Evolutionary conservation across 2,888 invertebrate genomes (phyloP), one percentile per base, ranked within the genome.

Genomic region (Leptogaster cylindrica): DNA sequence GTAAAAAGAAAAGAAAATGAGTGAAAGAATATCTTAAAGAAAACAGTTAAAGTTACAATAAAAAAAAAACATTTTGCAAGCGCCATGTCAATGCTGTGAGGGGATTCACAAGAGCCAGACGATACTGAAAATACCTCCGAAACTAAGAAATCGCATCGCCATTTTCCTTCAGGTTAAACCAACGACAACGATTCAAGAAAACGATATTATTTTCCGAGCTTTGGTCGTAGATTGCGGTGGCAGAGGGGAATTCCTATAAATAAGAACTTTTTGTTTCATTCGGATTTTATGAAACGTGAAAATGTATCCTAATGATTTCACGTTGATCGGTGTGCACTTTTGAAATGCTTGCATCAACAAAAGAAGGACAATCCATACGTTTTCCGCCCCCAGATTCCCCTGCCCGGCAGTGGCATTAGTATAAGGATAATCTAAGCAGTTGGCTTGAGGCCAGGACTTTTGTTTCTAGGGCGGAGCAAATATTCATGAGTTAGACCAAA

Each of bases 281-380:
- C 58, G 41, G 41, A 12, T 20, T 58, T 58, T 58, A 58, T 58
- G 58, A 58, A 41, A 58, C 58, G 58, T 58, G 36, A 58, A 58
- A 58, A 58, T 58, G 58, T 41, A 23, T 58, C 41, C 58, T 58
- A 36, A 58, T 58, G 58, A 58, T 58, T 25, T 27, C 27, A 41
- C 18, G n/a, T 36, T 36, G 58, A 58, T 58, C 58, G 31, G 8
- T 52, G 52, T 28, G 31, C 52, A 28, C 18, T 58, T 58, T 36
- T 50, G 27, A 50, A 27, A 46, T 46, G 46, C 46, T 46, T 8
- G n/a, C 16, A 46, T 46, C 46, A 20, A 46, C 46, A 46, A 46
- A 46, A 46, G 46, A n/a, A n/a, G n/a, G n/a, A n/a, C n/a, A n/a
- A n/a, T n/a, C n/a, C n/a, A n/a, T n/a, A n/a, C n/a, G n/a, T n/a